Base-by-base conservation (phyloP, 2,113 vertebrate species). In the Sphyrna mokarran region DNA sequence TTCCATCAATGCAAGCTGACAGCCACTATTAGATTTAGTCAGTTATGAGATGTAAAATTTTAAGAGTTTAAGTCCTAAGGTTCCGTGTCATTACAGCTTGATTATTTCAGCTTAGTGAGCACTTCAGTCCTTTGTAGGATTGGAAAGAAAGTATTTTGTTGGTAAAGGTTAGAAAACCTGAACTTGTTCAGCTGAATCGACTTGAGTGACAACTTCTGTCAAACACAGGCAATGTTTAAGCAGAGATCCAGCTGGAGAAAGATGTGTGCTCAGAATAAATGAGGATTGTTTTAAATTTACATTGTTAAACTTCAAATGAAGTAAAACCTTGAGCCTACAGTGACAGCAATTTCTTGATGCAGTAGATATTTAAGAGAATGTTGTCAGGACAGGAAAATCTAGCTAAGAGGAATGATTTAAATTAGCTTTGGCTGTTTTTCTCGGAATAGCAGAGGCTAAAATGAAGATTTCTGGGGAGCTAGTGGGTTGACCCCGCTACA, bases 1-100 rank as follows among this genome's bases (percentile, higher is more conserved):
- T 87, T 87, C 26, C 54, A 43, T 87, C 85, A 54, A 87, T 58
- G 33, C 26, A 89, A 33, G 33, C 86, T 89, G 86, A 89, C 29
- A 26, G 23, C 48, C 48, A 58, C 86, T 58, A 89, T 89, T 89
- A 89, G 61, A 58, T 58, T 58, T 89, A 89, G 86, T 89, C 48
- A 58, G 23, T 58, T 61, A 58, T 89, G 48, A 89, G 86, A 89
- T 58, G 26, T 26, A 89, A 26, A 58, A 89, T 89, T 61, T 89
- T 89, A 89, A 61, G 48, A 89, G 48, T 89, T 89, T 89, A 54
- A 89, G 86, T 89, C 86, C 86, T 33, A 61, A 89, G 86, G 86
- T 23, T 89, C 48, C 43, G 43, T 87, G 85, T 54, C 22, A 54
- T 87, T 54, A 54, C 40, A 87, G 43, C 85, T 87, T 87, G 85